Percentiles rank a stretch among this genome's conserved stretches.
These are phyloP conservation scores for Copidosoma floridanum DNA, from an alignment of 1,140 invertebrate genomes.

Conservation along the genomic window DNA sequence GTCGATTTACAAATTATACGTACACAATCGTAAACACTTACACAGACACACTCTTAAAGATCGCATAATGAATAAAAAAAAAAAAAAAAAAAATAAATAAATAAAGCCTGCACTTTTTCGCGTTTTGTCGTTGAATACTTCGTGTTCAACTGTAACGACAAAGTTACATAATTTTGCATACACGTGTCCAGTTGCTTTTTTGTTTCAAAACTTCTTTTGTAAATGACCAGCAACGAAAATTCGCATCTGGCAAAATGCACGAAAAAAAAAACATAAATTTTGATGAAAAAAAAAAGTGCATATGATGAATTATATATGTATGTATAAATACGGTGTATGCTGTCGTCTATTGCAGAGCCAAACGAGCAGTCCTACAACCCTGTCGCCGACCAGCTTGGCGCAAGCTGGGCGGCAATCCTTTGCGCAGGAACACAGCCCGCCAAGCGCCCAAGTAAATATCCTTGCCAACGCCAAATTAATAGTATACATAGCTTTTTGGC, in stretches of 20 bases:
- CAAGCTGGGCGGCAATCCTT: conserved; percentile 59
- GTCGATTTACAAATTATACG: no score
- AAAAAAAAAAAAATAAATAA: no score
- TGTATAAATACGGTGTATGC: conserved; percentile 37
- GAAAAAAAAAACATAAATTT: neutral
- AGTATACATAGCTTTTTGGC: no score
- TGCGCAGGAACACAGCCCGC: conserved; percentile 57
- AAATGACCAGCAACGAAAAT: neutral
- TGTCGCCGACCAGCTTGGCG: conserved; percentile 69
- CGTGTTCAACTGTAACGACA: neutral
- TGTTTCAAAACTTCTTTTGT: neutral
- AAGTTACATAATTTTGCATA: neutral
- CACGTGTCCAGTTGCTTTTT: neutral
- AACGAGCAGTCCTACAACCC: conserved; percentile 68
- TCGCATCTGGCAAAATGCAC: neutral
- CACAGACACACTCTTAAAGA: no score
- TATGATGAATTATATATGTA: no score
- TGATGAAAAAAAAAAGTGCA: neutral
- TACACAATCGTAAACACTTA: no score
- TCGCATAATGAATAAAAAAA: no score
- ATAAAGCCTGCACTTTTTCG: conserved; percentile 8
- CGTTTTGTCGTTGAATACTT: neutral
- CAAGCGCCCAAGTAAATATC: conserved; percentile 57
- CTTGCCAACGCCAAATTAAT: no score
- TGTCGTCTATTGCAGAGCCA: conserved; percentile 63